Evolutionary conservation across 2,888 invertebrate species (phyloP).

Genomic region (Agrilus mali): DNA sequence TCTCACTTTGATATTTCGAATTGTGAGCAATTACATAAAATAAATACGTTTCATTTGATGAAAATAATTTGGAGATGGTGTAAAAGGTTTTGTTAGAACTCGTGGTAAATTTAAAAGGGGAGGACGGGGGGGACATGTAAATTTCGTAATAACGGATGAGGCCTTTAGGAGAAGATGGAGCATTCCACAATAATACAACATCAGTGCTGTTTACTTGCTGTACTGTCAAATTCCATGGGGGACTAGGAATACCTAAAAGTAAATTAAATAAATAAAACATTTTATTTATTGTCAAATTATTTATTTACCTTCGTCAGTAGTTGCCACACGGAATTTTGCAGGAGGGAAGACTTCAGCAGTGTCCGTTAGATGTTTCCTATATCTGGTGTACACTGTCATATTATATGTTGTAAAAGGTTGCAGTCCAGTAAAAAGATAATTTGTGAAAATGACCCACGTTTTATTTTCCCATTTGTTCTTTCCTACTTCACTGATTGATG

Average conservation of each 20-base stretch:
- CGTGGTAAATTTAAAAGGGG: constrained; percentile 38
- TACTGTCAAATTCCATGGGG: constrained; percentile 53
- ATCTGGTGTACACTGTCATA: constrained; percentile 61
- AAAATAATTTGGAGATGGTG: constrained; percentile 41
- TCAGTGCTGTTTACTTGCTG: constrained; percentile 49
- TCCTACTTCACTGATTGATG: constrained; percentile 46
- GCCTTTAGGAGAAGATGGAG: constrained; percentile 52
- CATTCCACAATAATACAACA: constrained; percentile 57
- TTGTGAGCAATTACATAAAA: constrained; percentile 67
- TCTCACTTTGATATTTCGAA: constrained; percentile 43
- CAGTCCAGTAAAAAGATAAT: constrained; percentile 48
- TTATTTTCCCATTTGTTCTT: constrained; percentile 46
- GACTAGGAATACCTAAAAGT: constrained; percentile 43
- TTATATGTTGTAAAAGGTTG: constrained; percentile 65
- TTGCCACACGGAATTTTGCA: constrained; percentile 45
- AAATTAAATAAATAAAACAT: background rate
- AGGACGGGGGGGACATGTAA: constrained; percentile 50
- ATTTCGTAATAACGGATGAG: constrained; percentile 48
- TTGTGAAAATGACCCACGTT: constrained; percentile 50
- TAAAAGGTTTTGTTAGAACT: constrained; percentile 37
- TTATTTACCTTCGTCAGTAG: constrained; percentile 51
- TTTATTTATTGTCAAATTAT: background rate
- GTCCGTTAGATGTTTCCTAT: constrained; percentile 29
- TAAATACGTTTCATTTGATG: constrained; percentile 47
- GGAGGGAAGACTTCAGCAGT: constrained; percentile 48